phyloP scores from a whole-genome alignment of 1,140 invertebrate species.

The Ganaspis sp. region DNA sequence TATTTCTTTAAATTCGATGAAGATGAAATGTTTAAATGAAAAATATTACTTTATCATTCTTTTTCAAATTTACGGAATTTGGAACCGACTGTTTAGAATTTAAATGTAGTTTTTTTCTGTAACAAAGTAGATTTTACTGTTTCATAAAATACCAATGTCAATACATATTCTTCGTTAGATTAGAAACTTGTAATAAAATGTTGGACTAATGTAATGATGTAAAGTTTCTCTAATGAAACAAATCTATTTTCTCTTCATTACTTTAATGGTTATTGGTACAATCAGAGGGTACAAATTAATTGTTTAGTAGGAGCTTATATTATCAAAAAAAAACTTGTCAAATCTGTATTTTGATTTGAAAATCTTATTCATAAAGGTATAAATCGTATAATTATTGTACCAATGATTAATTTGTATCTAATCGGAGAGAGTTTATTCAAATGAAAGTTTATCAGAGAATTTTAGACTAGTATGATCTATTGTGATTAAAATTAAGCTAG shows the following conservation, averaged over 20 bases:
- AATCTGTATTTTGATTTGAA: background rate
- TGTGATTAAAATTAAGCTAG: background rate
- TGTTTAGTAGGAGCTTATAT: background rate
- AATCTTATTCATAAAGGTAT: no score
- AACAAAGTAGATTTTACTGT: conserved; percentile 36
- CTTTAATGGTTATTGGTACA: background rate
- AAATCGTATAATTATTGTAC: background rate
- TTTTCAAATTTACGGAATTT: background rate
- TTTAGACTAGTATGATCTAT: background rate
- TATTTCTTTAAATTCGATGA: no score
- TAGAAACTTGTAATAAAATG: conserved; percentile 16
- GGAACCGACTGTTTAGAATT: background rate
- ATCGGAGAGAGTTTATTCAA: background rate
- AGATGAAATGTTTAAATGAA: background rate
- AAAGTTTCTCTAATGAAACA: background rate
- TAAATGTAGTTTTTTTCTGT: conserved; percentile 34
- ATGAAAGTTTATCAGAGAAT: conserved; percentile 1
- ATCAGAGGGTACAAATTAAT: background rate
- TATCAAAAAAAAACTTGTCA: background rate
- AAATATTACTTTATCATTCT: no score
- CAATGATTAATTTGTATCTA: background rate
- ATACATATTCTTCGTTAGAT: conserved; percentile 23
- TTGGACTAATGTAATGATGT: conserved; percentile 7
- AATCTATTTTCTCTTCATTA: background rate
- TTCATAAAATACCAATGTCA: conserved; percentile 21